A percentile compares a stretch with the other conserved stretches of the same genome.
phyloP scores from a whole-genome alignment of 2,113 vertebrate species.

The Ceratotherium simum region DNA sequence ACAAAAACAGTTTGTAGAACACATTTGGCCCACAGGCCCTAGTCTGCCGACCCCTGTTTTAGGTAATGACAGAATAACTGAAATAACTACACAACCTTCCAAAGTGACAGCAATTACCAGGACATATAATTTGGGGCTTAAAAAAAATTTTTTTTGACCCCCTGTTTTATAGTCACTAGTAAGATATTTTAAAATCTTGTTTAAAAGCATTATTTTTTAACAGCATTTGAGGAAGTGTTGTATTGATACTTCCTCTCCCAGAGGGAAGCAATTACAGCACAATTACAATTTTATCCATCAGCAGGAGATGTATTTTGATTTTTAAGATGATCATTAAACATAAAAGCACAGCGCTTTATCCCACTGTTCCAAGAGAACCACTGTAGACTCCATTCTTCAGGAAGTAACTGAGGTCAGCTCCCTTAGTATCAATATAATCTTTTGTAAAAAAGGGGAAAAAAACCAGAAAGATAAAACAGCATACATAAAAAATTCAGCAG shows the following conservation, averaged over 20 bases:
- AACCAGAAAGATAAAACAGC: neutral
- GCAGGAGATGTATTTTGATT: neutral
- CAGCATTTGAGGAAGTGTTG: neutral
- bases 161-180: neutral
- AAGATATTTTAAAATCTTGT: conserved; percentile 32
- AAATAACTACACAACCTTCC: neutral
- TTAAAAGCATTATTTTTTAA: conserved; percentile 25
- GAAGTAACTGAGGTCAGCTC: neutral
- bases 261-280: neutral
- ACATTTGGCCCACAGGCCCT: neutral
- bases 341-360: neutral
- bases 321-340: neutral
- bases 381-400: neutral
- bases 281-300: conserved; percentile 29
- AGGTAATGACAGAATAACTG: conserved; percentile 11
- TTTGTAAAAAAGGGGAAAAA: neutral
- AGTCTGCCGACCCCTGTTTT: neutral
- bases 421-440: neutral
- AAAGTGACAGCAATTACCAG: neutral
- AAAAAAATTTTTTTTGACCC: neutral
- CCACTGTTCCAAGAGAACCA: neutral
- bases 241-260: neutral
- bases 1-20: neutral
- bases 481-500: neutral
- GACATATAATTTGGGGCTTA: neutral